Percentiles rank a stretch among this genome's conserved stretches.
Conservation (phyloP, 2,113 vertebrate species). For the Hemiscyllium ocellatum region DNA sequence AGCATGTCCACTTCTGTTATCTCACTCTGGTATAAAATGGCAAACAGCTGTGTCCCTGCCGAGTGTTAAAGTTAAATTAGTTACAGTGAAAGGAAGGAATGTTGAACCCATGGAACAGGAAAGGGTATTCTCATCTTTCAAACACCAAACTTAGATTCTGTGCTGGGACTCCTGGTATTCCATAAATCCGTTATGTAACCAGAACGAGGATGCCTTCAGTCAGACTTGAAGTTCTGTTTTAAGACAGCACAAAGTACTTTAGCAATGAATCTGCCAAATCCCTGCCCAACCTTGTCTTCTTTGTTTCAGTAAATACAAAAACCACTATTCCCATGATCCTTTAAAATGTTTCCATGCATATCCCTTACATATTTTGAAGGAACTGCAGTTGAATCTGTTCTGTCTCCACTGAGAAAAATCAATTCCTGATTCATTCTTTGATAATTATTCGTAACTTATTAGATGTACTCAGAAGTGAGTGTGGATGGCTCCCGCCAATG, state of each 20-base stretch:
- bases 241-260: neutral
- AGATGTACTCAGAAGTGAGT: neutral
- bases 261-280: neutral
- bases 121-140: conserved; percentile 15
- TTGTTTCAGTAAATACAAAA: neutral
- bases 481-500: too few species aligned
- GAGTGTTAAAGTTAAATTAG: conserved; percentile 26
- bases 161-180: conserved; percentile 14
- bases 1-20: neutral
- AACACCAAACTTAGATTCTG: conserved; percentile 13
- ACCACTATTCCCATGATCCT: neutral
- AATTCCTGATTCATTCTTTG: neutral
- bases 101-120: conserved; percentile 33
- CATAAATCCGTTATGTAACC: conserved; percentile 23
- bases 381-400: neutral
- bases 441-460: neutral
- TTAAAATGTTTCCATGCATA: conserved; percentile 1
- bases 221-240: conserved; percentile 13
- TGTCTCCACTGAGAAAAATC: neutral
- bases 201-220: conserved; percentile 11
- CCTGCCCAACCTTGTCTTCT: conserved; percentile 1
- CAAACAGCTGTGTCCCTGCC: conserved; percentile 32
- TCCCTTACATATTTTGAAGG: neutral
- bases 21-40: conserved; percentile 5
- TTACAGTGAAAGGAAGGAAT: conserved; percentile 36